Percentiles rank a stretch among this genome's conserved stretches.
Conservation (phyloP, 2,797 vertebrate species). For the Phataginus tetradactyla region DNA sequence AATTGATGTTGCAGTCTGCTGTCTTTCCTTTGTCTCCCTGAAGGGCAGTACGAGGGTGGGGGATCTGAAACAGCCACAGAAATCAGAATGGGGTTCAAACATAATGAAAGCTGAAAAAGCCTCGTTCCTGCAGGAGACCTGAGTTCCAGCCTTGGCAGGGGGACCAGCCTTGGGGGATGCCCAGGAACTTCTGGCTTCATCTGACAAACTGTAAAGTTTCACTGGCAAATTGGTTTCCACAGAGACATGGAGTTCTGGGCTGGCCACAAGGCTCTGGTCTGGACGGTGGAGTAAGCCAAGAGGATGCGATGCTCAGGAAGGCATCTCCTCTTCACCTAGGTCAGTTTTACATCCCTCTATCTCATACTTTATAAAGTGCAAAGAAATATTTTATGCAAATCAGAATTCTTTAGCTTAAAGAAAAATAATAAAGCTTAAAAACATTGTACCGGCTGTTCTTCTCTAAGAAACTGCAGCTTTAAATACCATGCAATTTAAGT, state of each 20-base stretch:
- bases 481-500: not conserved
- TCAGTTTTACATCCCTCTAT: not conserved
- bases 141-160: not conserved
- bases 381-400: not conserved
- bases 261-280: no score
- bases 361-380: not conserved
- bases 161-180: not conserved
- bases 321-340: not conserved
- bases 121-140: not conserved
- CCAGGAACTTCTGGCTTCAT: not conserved
- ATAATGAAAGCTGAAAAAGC: not conserved
- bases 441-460: not conserved
- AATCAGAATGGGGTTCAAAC: not conserved
- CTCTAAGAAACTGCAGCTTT: not conserved
- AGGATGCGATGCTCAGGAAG: fast-evolving
- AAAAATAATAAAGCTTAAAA: slow-evolving; percentile 31
- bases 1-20: not conserved
- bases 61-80: not conserved
- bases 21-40: not conserved
- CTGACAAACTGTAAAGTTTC: not conserved
- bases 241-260: not conserved
- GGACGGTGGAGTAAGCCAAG: not conserved
- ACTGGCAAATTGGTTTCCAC: not conserved
- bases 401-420: slow-evolving; percentile 13
- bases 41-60: not conserved